A percentile compares a stretch with the other conserved stretches of the same genome.
These are phyloP conservation scores for Reticulitermes lucifugus DNA, from an alignment of 2,888 invertebrate genomes.

Conservation along the genomic window DNA sequence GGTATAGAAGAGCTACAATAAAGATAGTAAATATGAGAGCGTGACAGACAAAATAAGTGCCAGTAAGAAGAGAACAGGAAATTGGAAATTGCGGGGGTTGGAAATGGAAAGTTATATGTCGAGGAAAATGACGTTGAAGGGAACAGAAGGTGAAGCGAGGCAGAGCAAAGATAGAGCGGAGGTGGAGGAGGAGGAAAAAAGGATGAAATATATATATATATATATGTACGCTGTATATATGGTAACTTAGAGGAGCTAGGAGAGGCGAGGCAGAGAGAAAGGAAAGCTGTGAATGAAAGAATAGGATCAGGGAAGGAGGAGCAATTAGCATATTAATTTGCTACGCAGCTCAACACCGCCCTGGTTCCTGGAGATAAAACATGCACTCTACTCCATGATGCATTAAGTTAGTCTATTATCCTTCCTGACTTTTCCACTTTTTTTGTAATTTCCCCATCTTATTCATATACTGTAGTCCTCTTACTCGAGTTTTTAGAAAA, in stretches of 20 bases:
- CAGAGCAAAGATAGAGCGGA: neutral
- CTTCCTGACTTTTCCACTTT: conserved; percentile 25
- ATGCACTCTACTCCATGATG: conserved; percentile 24
- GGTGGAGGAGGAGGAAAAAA: neutral
- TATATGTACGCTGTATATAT: neutral
- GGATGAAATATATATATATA: neutral
- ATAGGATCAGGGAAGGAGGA: neutral
- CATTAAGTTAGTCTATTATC: conserved; percentile 37
- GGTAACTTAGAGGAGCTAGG: neutral
- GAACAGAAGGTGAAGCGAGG: neutral
- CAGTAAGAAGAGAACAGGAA: too few species aligned
- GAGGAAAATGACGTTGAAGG: neutral
- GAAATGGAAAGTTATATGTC: too few species aligned
- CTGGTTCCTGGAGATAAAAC: conserved; percentile 32
- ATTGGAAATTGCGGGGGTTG: too few species aligned
- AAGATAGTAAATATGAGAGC: too few species aligned
- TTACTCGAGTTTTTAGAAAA: conserved; percentile 14
- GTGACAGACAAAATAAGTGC: too few species aligned
- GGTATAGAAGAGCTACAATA: too few species aligned
- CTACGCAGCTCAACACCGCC: neutral
- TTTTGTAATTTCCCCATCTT: conserved; percentile 16
- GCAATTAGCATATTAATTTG: conserved; percentile 42
- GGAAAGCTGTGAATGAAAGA: too few species aligned
- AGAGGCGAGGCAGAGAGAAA: neutral
- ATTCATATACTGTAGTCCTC: conserved; percentile 16